phyloP scores from a whole-genome alignment of 2,113 vertebrate species.

The Ammodramus savannarum region DNA sequence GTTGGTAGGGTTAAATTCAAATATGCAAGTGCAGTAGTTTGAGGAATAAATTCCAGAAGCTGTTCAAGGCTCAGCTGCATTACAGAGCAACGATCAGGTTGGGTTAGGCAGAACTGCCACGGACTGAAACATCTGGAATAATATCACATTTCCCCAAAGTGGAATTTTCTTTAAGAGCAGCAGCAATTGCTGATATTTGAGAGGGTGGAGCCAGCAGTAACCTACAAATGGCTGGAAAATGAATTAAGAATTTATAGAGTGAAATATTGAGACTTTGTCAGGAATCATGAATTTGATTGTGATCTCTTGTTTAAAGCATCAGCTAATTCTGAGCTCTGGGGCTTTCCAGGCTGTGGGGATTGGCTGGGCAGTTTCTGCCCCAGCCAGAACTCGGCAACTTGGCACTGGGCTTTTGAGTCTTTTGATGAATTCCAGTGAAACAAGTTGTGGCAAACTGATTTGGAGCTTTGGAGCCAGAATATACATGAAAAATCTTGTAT shows the following conservation, averaged over 20 bases:
- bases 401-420: conserved; percentile 28
- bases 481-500: conserved; percentile 57
- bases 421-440: conserved; percentile 57
- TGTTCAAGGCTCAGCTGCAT: background rate
- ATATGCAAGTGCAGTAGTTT: conserved; percentile 28
- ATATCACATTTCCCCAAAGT: conserved; percentile 37
- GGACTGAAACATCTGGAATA: conserved; percentile 66
- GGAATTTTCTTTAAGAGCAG: conserved; percentile 49
- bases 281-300: background rate
- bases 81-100: background rate
- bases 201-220: background rate
- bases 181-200: conserved; percentile 11
- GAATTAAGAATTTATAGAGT: conserved; percentile 8
- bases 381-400: background rate
- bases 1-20: conserved; percentile 33
- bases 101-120: background rate
- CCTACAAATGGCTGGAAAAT: conserved; percentile 26
- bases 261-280: background rate
- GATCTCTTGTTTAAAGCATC: background rate
- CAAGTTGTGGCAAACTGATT: conserved; percentile 66
- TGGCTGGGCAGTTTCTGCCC: background rate
- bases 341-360: background rate
- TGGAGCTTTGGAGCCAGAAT: conserved; percentile 35
- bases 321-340: background rate
- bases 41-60: conserved; percentile 61